Percentiles rank a stretch among this genome's conserved stretches.
Evolutionary conservation across 2,888 invertebrate species (phyloP).

Genomic region (Xanthorhoe spadicearia): DNA sequence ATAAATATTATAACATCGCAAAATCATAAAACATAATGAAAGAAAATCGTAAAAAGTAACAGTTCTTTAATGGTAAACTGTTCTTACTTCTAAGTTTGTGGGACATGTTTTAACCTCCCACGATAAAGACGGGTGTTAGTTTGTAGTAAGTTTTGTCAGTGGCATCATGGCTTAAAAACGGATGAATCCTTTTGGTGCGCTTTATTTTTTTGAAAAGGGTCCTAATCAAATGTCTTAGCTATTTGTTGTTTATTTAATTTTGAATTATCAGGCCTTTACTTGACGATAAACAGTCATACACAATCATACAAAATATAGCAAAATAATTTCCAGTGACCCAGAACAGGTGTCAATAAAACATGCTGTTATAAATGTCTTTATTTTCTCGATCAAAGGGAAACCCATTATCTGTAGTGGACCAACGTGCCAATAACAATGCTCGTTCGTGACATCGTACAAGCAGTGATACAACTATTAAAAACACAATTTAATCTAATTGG

Average conservation of each 20-base stretch:
- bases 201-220: too few species aligned
- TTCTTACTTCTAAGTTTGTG: background rate
- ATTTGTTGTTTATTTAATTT: too few species aligned
- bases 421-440: conserved; percentile 17
- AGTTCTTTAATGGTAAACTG: background rate
- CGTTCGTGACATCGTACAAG: background rate
- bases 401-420: conserved; percentile 24
- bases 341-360: conserved; percentile 40
- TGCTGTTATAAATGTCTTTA: conserved; percentile 19
- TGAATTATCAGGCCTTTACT: too few species aligned
- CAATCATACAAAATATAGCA: conserved; percentile 18
- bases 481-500: too few species aligned
- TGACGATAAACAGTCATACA: too few species aligned
- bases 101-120: background rate
- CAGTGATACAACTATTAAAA: background rate
- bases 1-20: conserved; percentile 11
- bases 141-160: too few species aligned
- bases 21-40: background rate
- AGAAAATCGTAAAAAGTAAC: background rate
- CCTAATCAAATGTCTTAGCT: background rate
- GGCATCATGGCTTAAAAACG: too few species aligned
- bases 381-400: conserved; percentile 24
- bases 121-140: too few species aligned
- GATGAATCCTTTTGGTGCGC: too few species aligned
- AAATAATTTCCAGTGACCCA: conserved; percentile 32